Evolutionary conservation across 2,888 invertebrate genomes (phyloP).

Genomic region (Meteorus colon): DNA sequence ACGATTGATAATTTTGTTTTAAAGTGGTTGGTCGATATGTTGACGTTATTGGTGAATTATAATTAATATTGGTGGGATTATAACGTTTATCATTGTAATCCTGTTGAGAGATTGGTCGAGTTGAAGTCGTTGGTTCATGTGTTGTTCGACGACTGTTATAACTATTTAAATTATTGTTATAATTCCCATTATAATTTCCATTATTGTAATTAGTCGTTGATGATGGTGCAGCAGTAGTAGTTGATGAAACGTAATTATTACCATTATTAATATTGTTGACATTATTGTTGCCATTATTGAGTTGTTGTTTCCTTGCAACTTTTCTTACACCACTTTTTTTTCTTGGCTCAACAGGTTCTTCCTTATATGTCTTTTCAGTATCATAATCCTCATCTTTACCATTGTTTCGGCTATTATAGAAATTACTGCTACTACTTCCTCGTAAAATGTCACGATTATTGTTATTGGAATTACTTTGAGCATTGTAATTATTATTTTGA

Average conservation of each 20-base stretch:
- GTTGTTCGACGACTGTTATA: slow-evolving; percentile 54
- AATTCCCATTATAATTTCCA: slow-evolving; percentile 51
- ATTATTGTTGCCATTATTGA: slow-evolving; percentile 56
- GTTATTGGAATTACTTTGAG: slow-evolving; percentile 63
- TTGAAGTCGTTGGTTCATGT: slow-evolving; percentile 50
- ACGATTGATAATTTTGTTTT: slow-evolving; percentile 61
- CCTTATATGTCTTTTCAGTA: slow-evolving; percentile 74
- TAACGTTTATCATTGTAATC: slow-evolving; percentile 31
- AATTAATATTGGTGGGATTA: slow-evolving; percentile 57
- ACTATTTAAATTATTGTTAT: slow-evolving; percentile 47
- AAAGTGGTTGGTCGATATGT: slow-evolving; percentile 53
- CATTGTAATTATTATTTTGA: slow-evolving; percentile 65
- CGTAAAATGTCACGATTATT: slow-evolving; percentile 57
- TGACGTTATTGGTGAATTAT: slow-evolving; percentile 60
- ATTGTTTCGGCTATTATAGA: slow-evolving; percentile 68
- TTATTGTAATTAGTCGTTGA: slow-evolving; percentile 45
- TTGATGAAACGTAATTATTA: slow-evolving; percentile 55
- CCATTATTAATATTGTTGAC: slow-evolving; percentile 55
- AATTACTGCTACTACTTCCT: slow-evolving; percentile 65
- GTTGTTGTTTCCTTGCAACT: slow-evolving; percentile 62
- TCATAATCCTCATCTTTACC: slow-evolving; percentile 74
- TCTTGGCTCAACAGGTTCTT: slow-evolving; percentile 71
- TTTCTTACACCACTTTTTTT: slow-evolving; percentile 63
- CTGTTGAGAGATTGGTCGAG: not conserved
- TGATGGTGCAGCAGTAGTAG: slow-evolving; percentile 58